Conservation (phyloP, 2,113 vertebrate species). For the Brevimyrus niger region DNA sequence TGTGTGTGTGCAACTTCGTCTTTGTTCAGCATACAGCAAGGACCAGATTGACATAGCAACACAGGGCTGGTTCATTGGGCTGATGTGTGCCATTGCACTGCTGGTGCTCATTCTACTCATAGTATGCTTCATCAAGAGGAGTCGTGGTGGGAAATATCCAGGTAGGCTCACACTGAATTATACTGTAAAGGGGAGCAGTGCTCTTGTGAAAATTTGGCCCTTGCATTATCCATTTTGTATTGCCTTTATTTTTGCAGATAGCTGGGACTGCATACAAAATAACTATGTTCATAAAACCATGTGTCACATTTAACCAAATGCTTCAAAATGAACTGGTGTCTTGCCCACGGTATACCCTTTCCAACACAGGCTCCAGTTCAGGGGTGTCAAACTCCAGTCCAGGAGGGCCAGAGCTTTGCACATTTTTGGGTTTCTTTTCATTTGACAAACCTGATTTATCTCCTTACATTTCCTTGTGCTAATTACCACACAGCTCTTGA, state of each 20-base stretch:
- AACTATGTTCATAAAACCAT: background rate
- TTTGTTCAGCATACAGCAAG: constrained; percentile 76
- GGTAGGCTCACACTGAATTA: constrained; percentile 51
- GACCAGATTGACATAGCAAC: constrained; percentile 91
- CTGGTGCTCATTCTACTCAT: constrained; percentile 95
- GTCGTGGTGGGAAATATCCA: constrained; percentile 91
- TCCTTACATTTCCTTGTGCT: background rate
- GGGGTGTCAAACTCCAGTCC: background rate
- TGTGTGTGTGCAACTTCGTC: background rate
- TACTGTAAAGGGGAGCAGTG: no score
- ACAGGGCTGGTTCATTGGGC: constrained; percentile 97
- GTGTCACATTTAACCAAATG: background rate
- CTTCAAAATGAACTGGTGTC: background rate
- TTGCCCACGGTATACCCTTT: background rate
- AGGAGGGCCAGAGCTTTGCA: background rate
- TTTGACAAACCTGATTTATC: no score
- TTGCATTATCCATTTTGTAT: background rate
- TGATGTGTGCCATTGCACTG: constrained; percentile 96
- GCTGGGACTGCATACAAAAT: background rate
- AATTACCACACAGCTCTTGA: background rate
- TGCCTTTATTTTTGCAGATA: background rate
- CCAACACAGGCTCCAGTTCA: background rate
- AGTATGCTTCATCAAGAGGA: constrained; percentile 98
- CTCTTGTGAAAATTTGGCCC: background rate
- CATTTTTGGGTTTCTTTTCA: background rate